These are phyloP conservation scores for Teleiodes luculella DNA, from an alignment of 2,888 invertebrate genomes.

Conservation along the genomic window DNA sequence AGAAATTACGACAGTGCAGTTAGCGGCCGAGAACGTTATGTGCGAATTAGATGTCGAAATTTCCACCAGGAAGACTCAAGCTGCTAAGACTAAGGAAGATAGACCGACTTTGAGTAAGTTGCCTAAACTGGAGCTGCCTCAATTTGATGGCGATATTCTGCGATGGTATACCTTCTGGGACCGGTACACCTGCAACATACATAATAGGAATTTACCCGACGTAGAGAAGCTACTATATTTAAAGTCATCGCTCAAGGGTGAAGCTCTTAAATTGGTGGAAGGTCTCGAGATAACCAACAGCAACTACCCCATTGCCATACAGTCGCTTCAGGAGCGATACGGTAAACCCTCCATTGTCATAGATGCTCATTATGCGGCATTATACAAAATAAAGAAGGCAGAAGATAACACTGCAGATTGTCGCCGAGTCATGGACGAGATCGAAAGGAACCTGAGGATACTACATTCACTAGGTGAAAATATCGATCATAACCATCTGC, in stretches of 20 bases:
- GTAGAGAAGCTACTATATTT: constrained; percentile 9
- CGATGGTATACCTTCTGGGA: background rate
- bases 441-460: constrained; percentile 5
- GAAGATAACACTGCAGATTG: background rate
- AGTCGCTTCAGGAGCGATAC: background rate
- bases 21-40: too few species aligned
- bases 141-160: background rate
- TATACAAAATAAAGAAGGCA: background rate
- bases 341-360: background rate
- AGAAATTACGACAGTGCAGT: too few species aligned
- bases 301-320: constrained; percentile 7
- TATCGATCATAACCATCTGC: background rate
- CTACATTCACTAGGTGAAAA: constrained; percentile 9
- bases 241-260: background rate
- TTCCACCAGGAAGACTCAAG: too few species aligned
- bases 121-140: background rate
- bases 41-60: too few species aligned
- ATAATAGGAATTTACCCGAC: background rate
- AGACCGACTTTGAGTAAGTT: background rate
- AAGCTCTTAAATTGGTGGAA: background rate
- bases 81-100: too few species aligned
- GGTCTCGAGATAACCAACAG: background rate
- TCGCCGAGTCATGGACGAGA: background rate
- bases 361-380: constrained; percentile 3
- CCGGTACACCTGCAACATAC: background rate